These are phyloP conservation scores for Ypsolopha scabrella DNA, from an alignment of 2,888 invertebrate species.

Conservation along the genomic window DNA sequence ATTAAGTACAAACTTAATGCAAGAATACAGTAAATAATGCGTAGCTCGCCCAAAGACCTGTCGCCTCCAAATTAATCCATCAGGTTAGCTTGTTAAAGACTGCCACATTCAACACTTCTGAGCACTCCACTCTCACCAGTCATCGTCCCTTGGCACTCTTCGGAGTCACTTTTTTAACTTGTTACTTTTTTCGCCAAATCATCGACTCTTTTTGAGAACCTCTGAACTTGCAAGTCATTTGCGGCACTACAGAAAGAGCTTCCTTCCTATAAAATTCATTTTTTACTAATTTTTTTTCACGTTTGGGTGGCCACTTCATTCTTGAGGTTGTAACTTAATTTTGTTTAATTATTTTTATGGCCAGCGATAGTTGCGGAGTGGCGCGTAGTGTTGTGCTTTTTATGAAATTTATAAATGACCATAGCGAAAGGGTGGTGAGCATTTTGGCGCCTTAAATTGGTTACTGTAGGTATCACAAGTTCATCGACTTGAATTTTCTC, in stretches of 20 bases:
- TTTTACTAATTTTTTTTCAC: constrained; percentile 12
- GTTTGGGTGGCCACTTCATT: constrained; percentile 29
- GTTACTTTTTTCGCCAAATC: neutral
- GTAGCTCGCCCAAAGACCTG: constrained; percentile 13
- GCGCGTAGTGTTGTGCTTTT: neutral
- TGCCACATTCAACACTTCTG: constrained; percentile 15
- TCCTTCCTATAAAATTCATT: constrained; percentile 27
- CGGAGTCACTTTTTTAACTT: neutral
- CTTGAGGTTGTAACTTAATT: constrained; percentile 44
- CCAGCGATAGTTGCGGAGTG: neutral
- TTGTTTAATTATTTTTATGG: constrained; percentile 30
- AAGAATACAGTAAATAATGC: neutral
- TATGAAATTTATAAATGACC: constrained; percentile 22
- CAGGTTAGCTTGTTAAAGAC: constrained; percentile 37
- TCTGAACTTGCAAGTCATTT: constrained; percentile 29
- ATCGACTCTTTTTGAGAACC: neutral
- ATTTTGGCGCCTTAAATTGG: constrained; percentile 46
- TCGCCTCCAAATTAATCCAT: constrained; percentile 43
- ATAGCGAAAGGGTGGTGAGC: constrained; percentile 46
- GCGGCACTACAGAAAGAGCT: constrained; percentile 31
- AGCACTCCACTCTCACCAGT: constrained; percentile 23
- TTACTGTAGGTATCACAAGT: no score
- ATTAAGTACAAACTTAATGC: no score
- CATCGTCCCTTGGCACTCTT: constrained; percentile 21
- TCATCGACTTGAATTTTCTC: no score